Conservation (phyloP, 2,888 invertebrate genomes). For the Zygaena filipendulae region DNA sequence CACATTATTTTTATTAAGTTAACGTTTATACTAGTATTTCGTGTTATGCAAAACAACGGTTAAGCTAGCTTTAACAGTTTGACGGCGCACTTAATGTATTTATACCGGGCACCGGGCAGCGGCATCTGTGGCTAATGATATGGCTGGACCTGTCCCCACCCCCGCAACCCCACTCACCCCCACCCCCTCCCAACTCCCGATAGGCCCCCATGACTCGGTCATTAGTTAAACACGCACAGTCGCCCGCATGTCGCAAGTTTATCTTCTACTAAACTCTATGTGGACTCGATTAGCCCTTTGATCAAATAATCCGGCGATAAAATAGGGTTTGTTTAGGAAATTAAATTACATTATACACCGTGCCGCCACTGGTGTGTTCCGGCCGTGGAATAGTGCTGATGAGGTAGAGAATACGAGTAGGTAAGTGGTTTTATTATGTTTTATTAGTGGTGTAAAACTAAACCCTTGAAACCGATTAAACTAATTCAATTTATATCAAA, state of each 20-base stretch:
- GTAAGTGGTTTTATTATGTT: too few species aligned
- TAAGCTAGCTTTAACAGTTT: conserved; percentile 63
- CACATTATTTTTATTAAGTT: too few species aligned
- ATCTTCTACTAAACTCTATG: conserved; percentile 65
- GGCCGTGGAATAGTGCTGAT: conserved; percentile 26
- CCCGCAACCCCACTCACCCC: conserved; percentile 17
- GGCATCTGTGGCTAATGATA: conserved; percentile 69
- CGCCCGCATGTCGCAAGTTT: conserved; percentile 68
- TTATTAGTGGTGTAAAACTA: too few species aligned
- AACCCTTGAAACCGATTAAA: too few species aligned
- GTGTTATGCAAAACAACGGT: too few species aligned
- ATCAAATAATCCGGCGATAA: conserved; percentile 66
- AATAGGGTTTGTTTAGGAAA: conserved; percentile 55
- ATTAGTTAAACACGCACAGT: conserved; percentile 68
- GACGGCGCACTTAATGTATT: conserved; percentile 65
- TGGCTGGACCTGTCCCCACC: conserved; percentile 40
- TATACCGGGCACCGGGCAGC: conserved; percentile 56
- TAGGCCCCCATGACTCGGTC: conserved; percentile 57
- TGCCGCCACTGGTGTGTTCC: conserved; percentile 44
- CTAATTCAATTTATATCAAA: too few species aligned
- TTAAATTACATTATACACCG: conserved; percentile 61
- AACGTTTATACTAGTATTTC: too few species aligned
- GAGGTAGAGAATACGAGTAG: too few species aligned
- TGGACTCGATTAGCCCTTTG: conserved; percentile 67
- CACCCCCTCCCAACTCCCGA: conserved; percentile 14